These are phyloP conservation scores for Typhlomys cinereus DNA, from an alignment of 2,113 vertebrate species.

Conservation along the genomic window DNA sequence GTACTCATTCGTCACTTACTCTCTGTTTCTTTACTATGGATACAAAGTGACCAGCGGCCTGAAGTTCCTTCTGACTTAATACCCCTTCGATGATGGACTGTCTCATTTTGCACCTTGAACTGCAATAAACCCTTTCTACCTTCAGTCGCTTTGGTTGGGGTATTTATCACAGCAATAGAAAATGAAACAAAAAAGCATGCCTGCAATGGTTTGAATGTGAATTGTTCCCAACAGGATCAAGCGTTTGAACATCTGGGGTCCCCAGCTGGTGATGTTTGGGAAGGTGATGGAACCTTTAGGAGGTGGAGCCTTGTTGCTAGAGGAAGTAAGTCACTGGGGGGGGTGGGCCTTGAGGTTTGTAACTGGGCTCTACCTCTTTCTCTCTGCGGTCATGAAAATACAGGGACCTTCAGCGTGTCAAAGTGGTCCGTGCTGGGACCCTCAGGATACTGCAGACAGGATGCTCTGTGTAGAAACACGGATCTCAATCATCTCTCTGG, in stretches of 20 bases:
- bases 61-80: no score
- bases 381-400: background rate
- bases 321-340: no score
- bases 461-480: background rate
- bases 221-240: background rate
- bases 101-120: background rate
- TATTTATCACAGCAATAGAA: background rate
- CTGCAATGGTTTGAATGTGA: background rate
- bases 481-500: background rate
- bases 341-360: no score
- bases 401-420: background rate
- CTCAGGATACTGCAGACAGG: background rate
- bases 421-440: background rate
- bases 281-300: background rate
- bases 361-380: background rate
- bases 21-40: constrained; percentile 3
- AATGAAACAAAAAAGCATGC: background rate
- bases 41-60: background rate
- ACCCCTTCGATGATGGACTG: background rate
- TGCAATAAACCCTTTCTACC: no score
- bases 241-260: background rate
- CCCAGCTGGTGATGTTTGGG: background rate
- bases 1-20: no score
- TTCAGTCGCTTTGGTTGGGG: background rate
- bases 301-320: no score